Evolutionary conservation across 2,888 invertebrate species (phyloP), one percentile per base, ranked within the genome.

Genomic region (Drosophila greeni): DNA sequence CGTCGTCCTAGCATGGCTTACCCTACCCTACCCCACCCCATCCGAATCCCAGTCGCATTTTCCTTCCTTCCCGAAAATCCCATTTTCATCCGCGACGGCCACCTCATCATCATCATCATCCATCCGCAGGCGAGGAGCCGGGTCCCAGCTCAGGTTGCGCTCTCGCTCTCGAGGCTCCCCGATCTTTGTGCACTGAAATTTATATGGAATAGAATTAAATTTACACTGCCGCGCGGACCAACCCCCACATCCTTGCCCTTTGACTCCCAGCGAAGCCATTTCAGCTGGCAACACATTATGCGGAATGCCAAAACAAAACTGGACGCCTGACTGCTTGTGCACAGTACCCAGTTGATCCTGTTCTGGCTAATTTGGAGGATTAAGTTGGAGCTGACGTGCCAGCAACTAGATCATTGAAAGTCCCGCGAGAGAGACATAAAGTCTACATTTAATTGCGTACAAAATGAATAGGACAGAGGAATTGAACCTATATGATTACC

Each of bases 151-250:
- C 58, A 49, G 48, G 66, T 55, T 60, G 45, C 59, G 39, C 29
- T 31, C 23, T 31, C 40, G 42, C 57, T 33, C 39, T 16, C 42
- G 47, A 45, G 52, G 31, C 39, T 20, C 43, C n/a, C 18, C 33
- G 26, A 18, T 59, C 34, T 37, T 29, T 42, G 40, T 53, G 26
- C 57, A 18, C 39, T 9, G 67, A 66, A 66, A 66, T 57, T 66
- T 66, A 67, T 66, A 51, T 66, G 68, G 51, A 67, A 67, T 67
- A 36, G 68, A 67, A 67, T 67, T 67, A 67, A 67, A 67, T 67
- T 68, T 68, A 53, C 66, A 67, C 68, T 42, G 34, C 51, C 45
- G 29, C 9, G 7, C 6, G 51, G 26, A n/a, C 26, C 8, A 7
- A 7, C 23, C 29, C 5, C n/a, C 7, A n/a, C 11, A 20, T 18